Evolutionary conservation across 2,797 vertebrate genomes (phyloP), one percentile per base, ranked within the genome.

Genomic region (Gymnodraco acuticeps): DNA sequence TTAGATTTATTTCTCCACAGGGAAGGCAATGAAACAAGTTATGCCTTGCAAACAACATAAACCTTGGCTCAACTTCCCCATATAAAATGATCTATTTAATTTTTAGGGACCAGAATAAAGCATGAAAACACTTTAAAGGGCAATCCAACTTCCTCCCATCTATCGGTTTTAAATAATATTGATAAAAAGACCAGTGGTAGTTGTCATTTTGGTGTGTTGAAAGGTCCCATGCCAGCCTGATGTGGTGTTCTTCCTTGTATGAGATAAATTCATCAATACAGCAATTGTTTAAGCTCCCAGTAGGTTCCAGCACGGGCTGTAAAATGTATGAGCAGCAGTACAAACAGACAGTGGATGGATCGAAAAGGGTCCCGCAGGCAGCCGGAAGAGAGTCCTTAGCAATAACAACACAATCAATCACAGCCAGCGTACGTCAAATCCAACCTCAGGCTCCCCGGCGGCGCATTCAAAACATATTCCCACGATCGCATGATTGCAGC

Each of bases 361-460:
- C 87, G 94, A 89, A 93, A 92, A 92, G 87, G 90, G 88, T 94
- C 93, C 93, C 88, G 53, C 84, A 94, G 94, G 94, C 94, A 87
- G 89, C 90, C 87, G 91, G 93, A 95, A 94, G 90, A 93, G 90
- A 94, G 94, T 95, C 95, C 93, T 95, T 95, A 95, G 95, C 94
- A 95, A 95, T 96, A 95, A 95, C 94, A 95, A 94, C 92, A 93
- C 94, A 95, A 95, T 96, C 95, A 95, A 95, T 96, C 94, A 95
- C 92, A 85, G 85, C 88, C 89, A 87, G 77, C 85, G 84, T 84
- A 87, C 80, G 90, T 94, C 93, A 93, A 78, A 86, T 91, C 84
- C 88, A 77, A 87, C 76, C 80, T 73, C 77, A 48, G 80, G 80
- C 80, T 88, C 80, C 85, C 77, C 80, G 71, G 77, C 77, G 89